Evolutionary conservation across 2,888 invertebrate species (phyloP).

Genomic region (Lingula anatina): DNA sequence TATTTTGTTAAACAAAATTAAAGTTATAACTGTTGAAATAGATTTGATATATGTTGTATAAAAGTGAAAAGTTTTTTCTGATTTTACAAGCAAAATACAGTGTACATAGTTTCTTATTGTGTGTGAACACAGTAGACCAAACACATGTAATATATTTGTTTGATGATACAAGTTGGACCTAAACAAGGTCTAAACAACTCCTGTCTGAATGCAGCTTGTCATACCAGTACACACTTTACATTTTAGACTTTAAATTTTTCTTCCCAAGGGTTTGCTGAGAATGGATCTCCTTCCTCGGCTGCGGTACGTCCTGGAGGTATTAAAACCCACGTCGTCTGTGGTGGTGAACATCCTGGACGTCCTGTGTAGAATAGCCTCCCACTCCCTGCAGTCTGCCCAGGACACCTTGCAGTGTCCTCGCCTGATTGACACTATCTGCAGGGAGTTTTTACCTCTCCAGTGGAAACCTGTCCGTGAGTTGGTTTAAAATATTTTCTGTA

Average conservation of each 20-base stretch:
- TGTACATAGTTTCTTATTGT: too few relatives aligned
- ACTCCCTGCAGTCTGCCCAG: conserved; percentile 66
- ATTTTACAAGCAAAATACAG: too few relatives aligned
- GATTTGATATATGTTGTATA: too few relatives aligned
- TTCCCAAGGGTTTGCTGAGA: conserved; percentile 49
- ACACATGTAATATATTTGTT: too few relatives aligned
- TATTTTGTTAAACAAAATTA: too few relatives aligned
- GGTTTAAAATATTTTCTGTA: not conserved
- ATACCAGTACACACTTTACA: too few relatives aligned
- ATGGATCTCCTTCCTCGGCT: conserved; percentile 69
- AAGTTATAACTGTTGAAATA: not conserved
- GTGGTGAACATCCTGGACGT: conserved; percentile 73
- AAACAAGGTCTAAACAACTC: too few relatives aligned
- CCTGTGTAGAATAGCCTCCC: conserved; percentile 71
- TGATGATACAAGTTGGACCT: too few relatives aligned
- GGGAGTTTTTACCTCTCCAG: conserved; percentile 47
- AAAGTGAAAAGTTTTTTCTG: too few relatives aligned
- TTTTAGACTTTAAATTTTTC: too few relatives aligned
- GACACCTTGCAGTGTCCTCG: conserved; percentile 61
- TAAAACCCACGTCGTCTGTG: conserved; percentile 68
- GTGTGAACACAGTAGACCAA: too few relatives aligned
- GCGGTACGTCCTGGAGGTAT: conserved; percentile 68
- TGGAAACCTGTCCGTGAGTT: conserved; percentile 35
- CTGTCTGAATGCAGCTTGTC: too few relatives aligned
- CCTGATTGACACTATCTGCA: conserved; percentile 58